phyloP scores from a whole-genome alignment of 2,113 vertebrate genomes.

The Psettodes erumei region DNA sequence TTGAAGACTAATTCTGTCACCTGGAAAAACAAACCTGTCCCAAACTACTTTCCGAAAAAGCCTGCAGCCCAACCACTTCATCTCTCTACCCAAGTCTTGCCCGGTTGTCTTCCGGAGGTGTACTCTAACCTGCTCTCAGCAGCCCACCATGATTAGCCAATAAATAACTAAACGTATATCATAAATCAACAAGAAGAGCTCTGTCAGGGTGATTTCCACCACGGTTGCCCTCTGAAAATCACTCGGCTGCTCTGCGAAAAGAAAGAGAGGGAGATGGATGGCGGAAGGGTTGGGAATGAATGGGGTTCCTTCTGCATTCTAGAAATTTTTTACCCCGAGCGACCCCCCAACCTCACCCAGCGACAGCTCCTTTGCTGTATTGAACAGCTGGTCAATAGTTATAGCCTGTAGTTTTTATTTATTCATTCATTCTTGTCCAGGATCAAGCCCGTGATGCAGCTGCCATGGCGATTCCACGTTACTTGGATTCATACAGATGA shows the following conservation, averaged over 20 bases:
- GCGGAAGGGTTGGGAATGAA: constrained; percentile 16
- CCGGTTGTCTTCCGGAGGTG: constrained; percentile 36
- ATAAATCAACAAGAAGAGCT: constrained; percentile 66
- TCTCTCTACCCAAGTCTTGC: constrained; percentile 31
- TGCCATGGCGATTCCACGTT: constrained; percentile 2
- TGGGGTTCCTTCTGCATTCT: constrained; percentile 17
- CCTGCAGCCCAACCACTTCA: background rate
- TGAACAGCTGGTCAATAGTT: constrained; percentile 31
- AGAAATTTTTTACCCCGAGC: constrained; percentile 50
- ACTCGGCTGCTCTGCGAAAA: constrained; percentile 31
- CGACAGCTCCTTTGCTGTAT: constrained; percentile 16
- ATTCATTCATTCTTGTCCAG: too few species aligned
- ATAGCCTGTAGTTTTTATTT: background rate
- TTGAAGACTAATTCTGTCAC: constrained; percentile 7
- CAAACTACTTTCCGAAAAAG: constrained; percentile 11
- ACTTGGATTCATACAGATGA: constrained; percentile 31
- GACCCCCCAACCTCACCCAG: constrained; percentile 17
- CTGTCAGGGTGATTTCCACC: constrained; percentile 52
- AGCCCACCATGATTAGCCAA: constrained; percentile 62
- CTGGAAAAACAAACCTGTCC: constrained; percentile 9
- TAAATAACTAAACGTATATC: constrained; percentile 67
- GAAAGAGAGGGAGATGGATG: constrained; percentile 49
- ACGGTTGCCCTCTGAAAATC: constrained; percentile 57
- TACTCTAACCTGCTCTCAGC: constrained; percentile 44
- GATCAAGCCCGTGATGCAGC: constrained; percentile 21